phyloP scores from a whole-genome alignment of 2,888 invertebrate species.

The Drosophila villosipedis region DNA sequence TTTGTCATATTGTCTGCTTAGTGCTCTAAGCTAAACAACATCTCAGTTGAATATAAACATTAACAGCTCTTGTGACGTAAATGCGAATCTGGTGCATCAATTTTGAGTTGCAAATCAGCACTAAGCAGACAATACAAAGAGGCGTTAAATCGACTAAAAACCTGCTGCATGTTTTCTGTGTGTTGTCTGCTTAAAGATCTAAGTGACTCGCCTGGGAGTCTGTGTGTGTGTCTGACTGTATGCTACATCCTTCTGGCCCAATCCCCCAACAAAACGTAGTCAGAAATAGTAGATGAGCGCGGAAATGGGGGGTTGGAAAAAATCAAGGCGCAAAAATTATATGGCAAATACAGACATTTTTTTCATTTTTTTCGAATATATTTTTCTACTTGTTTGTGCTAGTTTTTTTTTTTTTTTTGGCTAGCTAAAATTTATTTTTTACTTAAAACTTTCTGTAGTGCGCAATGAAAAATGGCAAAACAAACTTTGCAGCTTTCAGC shows the following conservation, averaged over 20 bases:
- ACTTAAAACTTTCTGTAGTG: conserved; percentile 80
- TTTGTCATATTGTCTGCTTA: background rate
- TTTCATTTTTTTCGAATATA: conserved; percentile 13
- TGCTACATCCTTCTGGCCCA: conserved; percentile 10
- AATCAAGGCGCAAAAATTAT: conserved; percentile 60
- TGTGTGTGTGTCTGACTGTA: conserved; percentile 6
- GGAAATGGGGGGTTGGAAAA: conserved; percentile 51
- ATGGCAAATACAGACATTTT: conserved; percentile 39
- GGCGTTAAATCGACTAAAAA: background rate
- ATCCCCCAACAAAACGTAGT: background rate
- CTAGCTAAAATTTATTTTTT: conserved; percentile 77
- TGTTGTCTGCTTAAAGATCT: conserved; percentile 3
- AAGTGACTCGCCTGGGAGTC: conserved; percentile 36
- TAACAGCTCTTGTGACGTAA: background rate
- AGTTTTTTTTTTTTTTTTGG: conserved; percentile 51
- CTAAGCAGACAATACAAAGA: background rate
- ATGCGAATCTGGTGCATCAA: background rate
- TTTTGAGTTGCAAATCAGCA: background rate
- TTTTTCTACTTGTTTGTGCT: conserved; percentile 42
- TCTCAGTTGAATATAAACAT: background rate
- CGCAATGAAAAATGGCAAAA: conserved; percentile 78
- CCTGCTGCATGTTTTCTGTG: background rate
- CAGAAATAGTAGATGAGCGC: conserved; percentile 8
- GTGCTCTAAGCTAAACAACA: background rate
- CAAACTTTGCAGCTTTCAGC: conserved; percentile 76